Conservation (phyloP, 2,113 vertebrate genomes). For the Pionites leucogaster region DNA sequence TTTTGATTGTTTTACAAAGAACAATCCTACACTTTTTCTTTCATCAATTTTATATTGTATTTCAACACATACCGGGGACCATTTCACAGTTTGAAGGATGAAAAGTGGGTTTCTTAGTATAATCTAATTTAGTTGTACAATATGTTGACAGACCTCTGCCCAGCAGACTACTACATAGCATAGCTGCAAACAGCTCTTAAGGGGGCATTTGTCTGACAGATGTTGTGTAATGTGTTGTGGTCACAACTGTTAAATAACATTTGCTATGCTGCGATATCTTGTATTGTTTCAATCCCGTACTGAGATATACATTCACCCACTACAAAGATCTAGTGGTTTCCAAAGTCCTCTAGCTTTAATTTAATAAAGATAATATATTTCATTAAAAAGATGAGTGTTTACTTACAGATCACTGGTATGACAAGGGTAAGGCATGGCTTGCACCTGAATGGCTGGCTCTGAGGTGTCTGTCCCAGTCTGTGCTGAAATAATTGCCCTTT, state of each 20-base stretch:
- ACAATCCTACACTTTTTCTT: neutral
- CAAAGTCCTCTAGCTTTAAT: neutral
- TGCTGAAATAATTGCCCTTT: conserved; percentile 70
- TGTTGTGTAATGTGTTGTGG: rapidly evolving
- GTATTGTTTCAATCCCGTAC: neutral
- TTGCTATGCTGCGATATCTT: neutral
- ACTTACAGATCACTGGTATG: conserved; percentile 77
- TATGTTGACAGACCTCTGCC: neutral
- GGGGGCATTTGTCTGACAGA: neutral
- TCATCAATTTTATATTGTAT: neutral
- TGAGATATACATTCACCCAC: neutral
- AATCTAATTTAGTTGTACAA: neutral
- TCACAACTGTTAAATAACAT: neutral
- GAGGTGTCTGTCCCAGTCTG: conserved; percentile 54
- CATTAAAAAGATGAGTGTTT: neutral
- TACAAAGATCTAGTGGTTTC: neutral
- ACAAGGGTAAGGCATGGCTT: conserved; percentile 77
- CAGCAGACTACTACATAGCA: neutral
- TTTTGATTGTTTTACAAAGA: neutral
- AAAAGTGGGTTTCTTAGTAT: neutral
- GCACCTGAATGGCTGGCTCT: conserved; percentile 49
- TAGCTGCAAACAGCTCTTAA: neutral
- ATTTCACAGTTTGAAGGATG: neutral
- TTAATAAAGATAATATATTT: neutral
- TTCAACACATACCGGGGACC: neutral